These are phyloP conservation scores for Eurypyga helias DNA, from an alignment of 2,113 vertebrate genomes.

Conservation along the genomic window DNA sequence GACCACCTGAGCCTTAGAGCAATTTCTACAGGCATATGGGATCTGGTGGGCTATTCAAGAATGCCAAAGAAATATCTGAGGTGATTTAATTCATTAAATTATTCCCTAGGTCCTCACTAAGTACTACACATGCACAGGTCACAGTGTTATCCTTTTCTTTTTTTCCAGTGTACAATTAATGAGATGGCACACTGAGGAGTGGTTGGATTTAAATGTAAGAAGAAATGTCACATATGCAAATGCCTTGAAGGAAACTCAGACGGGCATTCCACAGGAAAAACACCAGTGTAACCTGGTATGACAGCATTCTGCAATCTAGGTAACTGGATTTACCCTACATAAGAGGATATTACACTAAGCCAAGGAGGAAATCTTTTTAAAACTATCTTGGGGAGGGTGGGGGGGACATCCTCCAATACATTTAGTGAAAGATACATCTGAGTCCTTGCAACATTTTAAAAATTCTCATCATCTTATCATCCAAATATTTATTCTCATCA, in stretches of 20 bases:
- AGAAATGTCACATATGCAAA: neutral
- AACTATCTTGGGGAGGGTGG: neutral
- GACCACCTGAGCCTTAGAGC: constrained; percentile 48
- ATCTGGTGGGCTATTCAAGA: constrained; percentile 41
- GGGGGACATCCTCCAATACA: neutral
- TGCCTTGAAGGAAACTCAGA: neutral
- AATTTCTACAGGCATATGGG: constrained; percentile 23
- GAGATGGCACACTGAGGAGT: constrained; percentile 22
- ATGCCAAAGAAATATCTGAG: constrained; percentile 47
- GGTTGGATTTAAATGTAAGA: constrained; percentile 8
- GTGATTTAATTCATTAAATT: constrained; percentile 48
- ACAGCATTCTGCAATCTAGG: neutral
- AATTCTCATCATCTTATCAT: neutral
- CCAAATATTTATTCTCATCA: neutral
- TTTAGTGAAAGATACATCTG: neutral
- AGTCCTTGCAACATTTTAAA: neutral
- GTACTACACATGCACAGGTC: neutral
- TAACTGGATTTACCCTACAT: neutral
- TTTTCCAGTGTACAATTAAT: constrained; percentile 19
- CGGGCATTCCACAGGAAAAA: neutral
- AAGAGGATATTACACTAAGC: neutral
- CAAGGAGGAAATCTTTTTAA: neutral
- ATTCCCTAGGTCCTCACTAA: constrained; percentile 48
- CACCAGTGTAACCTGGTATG: neutral
- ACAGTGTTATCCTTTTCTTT: neutral